These are phyloP conservation scores for Anabacerthia variegaticeps DNA, from an alignment of 2,797 vertebrate species.

Conservation along the genomic window DNA sequence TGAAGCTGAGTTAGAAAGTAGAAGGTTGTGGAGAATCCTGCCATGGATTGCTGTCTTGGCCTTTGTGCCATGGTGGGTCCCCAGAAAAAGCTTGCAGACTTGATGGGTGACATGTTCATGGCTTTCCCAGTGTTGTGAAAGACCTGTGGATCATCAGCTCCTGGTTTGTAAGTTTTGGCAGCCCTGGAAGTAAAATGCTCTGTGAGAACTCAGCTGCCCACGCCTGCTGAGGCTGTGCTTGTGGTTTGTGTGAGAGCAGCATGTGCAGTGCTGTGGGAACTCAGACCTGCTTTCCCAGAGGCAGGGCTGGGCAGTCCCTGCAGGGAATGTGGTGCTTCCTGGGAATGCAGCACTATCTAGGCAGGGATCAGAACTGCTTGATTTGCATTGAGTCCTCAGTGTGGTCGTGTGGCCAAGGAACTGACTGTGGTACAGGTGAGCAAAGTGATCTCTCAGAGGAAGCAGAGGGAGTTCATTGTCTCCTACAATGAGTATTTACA, in stretches of 20 bases:
- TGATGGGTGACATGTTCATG: neutral
- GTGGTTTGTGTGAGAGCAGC: neutral
- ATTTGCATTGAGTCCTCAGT: neutral
- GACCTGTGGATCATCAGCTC: neutral
- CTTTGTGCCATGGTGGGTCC: rapidly evolving
- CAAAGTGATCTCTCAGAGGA: neutral
- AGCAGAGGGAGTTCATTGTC: neutral
- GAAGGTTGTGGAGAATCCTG: neutral
- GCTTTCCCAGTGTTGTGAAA: neutral
- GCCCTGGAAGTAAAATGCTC: neutral
- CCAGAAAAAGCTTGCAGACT: neutral
- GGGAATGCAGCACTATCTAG: neutral
- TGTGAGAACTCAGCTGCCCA: neutral
- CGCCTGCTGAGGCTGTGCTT: neutral
- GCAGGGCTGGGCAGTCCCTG: neutral
- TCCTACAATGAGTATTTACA: neutral
- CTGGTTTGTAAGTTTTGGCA: neutral
- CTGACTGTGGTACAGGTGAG: neutral
- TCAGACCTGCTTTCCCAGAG: neutral
- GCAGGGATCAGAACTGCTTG: neutral
- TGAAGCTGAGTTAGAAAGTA: neutral
- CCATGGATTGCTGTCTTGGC: neutral
- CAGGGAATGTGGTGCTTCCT: neutral
- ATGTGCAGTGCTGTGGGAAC: neutral
- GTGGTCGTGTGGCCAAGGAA: neutral